These are phyloP conservation scores for Hirtodrosophila histrioides DNA, from an alignment of 2,888 invertebrate genomes.

Conservation along the genomic window DNA sequence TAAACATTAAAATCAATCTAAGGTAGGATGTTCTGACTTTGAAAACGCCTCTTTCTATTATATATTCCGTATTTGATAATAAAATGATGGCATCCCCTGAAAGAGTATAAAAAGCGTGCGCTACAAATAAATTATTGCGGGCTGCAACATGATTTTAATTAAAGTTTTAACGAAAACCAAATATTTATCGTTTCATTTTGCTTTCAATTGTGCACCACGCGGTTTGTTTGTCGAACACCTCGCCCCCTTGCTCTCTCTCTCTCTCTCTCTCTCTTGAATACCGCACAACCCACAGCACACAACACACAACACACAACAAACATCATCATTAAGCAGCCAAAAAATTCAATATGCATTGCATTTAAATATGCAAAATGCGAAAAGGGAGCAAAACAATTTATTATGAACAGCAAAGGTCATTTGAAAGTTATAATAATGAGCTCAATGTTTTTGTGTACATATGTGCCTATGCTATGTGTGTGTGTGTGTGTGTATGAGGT, in stretches of 20 bases:
- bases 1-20: too few relatives aligned
- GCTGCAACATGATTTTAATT: slow-evolving; percentile 74
- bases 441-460: slow-evolving; percentile 4
- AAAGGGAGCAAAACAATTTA: slow-evolving; percentile 51
- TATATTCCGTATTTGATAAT: too few relatives aligned
- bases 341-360: slow-evolving; percentile 71
- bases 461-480: too few relatives aligned
- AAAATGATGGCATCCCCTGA: too few relatives aligned
- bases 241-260: slow-evolving; percentile 1
- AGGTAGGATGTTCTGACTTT: too few relatives aligned
- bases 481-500: too few relatives aligned
- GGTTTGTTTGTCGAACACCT: slow-evolving; percentile 52
- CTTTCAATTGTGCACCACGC: slow-evolving; percentile 70
- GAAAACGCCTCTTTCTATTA: too few relatives aligned
- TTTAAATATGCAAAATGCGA: slow-evolving; percentile 67
- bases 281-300: slow-evolving; percentile 1
- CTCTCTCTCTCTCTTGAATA: too few relatives aligned
- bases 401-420: slow-evolving; percentile 67
- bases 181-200: slow-evolving; percentile 79
- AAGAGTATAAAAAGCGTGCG: slow-evolving; percentile 36
- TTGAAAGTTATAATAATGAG: slow-evolving; percentile 58
- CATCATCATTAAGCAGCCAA: slow-evolving; percentile 69
- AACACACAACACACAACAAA: slow-evolving; percentile 26
- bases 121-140: slow-evolving; percentile 76
- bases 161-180: slow-evolving; percentile 80